A percentile compares a stretch with the other conserved stretches of the same genome.
These are phyloP conservation scores for Drosophila nannoptera DNA, from an alignment of 1,140 invertebrate genomes.

Conservation along the genomic window DNA sequence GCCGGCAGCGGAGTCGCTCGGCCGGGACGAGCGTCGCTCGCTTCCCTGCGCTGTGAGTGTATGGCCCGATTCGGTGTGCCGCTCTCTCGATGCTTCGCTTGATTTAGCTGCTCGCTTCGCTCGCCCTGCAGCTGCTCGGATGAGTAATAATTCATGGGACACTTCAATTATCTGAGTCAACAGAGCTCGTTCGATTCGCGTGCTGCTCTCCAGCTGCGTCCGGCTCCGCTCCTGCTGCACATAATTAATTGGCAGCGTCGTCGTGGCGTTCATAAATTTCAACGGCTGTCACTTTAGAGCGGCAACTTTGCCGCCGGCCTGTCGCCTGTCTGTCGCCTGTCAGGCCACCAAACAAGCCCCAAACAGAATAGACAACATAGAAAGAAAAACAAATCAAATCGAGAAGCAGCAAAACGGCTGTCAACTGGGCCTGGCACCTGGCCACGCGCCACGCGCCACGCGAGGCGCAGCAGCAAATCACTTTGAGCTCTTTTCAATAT, in stretches of 20 bases:
- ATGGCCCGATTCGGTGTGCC: no score
- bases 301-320: constrained; percentile 27
- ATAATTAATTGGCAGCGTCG: constrained; percentile 67
- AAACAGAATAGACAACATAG: neutral
- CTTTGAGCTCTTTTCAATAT: constrained; percentile 62
- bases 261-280: constrained; percentile 53
- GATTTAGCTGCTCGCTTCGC: neutral
- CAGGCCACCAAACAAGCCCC: constrained; percentile 2
- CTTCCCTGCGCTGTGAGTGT: no score
- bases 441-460: constrained; percentile 3
- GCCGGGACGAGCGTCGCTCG: no score
- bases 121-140: constrained; percentile 7
- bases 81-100: neutral
- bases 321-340: constrained; percentile 36
- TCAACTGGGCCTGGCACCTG: neutral
- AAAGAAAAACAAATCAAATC: neutral
- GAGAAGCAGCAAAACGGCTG: neutral
- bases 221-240: constrained; percentile 9
- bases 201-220: constrained; percentile 1
- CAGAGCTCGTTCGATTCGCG: constrained; percentile 34
- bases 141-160: constrained; percentile 49
- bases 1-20: no score
- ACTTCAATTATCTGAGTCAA: constrained; percentile 61
- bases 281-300: constrained; percentile 14
- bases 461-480: constrained; percentile 27